Conservation (phyloP, 2,113 vertebrate species). For the Rousettus leschenaultii region DNA sequence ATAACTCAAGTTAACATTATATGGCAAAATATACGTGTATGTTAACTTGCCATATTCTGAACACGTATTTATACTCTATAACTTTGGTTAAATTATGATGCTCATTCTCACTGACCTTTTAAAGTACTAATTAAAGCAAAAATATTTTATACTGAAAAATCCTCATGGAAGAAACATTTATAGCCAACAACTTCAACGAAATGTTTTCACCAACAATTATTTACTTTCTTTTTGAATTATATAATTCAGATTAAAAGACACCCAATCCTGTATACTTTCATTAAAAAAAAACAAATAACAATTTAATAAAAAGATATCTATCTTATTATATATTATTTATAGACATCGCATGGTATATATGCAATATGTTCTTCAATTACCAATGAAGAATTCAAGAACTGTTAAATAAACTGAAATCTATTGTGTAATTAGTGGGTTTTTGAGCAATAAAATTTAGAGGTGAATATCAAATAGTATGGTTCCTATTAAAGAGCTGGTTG, state of each 20-base stretch:
- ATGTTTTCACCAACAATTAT: background rate
- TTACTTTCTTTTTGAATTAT: background rate
- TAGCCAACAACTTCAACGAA: background rate
- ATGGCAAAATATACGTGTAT: background rate
- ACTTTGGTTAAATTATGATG: background rate
- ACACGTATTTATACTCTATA: background rate
- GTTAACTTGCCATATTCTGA: too few relatives aligned
- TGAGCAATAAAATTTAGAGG: background rate
- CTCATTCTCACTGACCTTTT: background rate
- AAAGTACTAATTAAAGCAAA: background rate
- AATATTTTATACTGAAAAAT: background rate
- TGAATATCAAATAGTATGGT: background rate
- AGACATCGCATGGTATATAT: background rate
- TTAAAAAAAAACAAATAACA: background rate
- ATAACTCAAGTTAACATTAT: background rate
- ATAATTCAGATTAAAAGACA: background rate
- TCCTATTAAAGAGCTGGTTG: background rate
- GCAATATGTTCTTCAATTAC: background rate
- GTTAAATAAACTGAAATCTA: background rate
- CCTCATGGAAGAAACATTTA: background rate
- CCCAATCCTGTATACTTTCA: background rate
- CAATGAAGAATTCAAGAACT: background rate
- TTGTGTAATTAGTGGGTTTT: background rate
- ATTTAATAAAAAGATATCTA: background rate
- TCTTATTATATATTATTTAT: background rate